Evolutionary conservation across 2,113 vertebrate species (phyloP).

Genomic region (Phyllopteryx taeniolatus): DNA sequence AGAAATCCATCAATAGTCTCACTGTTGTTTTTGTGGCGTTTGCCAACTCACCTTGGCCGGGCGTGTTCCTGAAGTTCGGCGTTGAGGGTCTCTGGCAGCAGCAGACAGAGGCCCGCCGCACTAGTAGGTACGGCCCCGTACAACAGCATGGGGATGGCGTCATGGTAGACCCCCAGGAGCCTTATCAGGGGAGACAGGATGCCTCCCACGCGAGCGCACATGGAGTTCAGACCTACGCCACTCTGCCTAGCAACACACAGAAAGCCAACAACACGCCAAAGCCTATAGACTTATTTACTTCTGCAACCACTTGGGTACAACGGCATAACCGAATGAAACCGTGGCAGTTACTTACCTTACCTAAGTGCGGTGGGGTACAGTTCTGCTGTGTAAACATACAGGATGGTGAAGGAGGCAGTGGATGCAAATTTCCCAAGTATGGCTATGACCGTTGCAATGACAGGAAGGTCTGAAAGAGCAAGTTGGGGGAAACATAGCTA

Average conservation of each 20-base stretch:
- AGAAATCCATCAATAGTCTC: neutral
- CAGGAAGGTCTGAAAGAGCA: slow-evolving; percentile 41
- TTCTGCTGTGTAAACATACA: slow-evolving; percentile 79
- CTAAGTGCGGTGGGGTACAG: slow-evolving; percentile 83
- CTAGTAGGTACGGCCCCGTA: slow-evolving; percentile 69
- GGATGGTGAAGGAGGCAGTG: slow-evolving; percentile 44
- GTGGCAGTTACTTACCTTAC: slow-evolving; percentile 57
- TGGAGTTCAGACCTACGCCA: slow-evolving; percentile 77
- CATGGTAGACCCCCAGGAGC: slow-evolving; percentile 72
- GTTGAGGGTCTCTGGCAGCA: slow-evolving; percentile 81
- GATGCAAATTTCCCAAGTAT: slow-evolving; percentile 58
- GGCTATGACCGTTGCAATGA: slow-evolving; percentile 41
- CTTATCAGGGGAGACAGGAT: slow-evolving; percentile 78
- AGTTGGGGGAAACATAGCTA: neutral
- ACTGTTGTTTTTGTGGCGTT: neutral
- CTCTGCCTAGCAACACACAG: slow-evolving; percentile 71
- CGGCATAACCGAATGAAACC: neutral
- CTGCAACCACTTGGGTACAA: too few species aligned
- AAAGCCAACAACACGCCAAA: neutral
- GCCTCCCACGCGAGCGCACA: slow-evolving; percentile 72
- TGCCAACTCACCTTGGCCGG: slow-evolving; percentile 26
- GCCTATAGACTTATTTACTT: neutral
- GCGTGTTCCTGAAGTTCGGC: slow-evolving; percentile 70
- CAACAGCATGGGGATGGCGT: slow-evolving; percentile 75
- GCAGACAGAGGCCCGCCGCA: slow-evolving; percentile 62